Base-by-base conservation (phyloP, 2,113 vertebrate genomes). In the Sclerurus mexicanus region DNA sequence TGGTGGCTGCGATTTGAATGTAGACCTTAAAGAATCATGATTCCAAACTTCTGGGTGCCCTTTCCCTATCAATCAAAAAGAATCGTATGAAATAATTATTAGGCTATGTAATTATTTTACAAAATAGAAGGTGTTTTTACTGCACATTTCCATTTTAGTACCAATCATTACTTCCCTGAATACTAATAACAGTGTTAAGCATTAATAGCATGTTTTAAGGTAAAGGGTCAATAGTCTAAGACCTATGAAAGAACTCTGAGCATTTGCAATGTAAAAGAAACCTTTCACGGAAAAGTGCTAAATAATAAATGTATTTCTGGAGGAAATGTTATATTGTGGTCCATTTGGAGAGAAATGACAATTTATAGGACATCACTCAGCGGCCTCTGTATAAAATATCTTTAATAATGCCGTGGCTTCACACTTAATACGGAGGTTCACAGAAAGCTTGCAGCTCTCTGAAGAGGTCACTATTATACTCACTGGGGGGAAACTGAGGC, bases 41-140 rank as follows among this genome's bases (percentile, higher is more conserved):
- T 96, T 93, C 93, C 90, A 77, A 89, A 96, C 92, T 97, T 93
- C 96, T 85, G 16, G 35, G 50, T 97, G 95, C 94, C 94, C 96
- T 97, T 97, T 97, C 85, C 89, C 96, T 91, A 97, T 97, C 89
- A 95, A 96, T 97, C 96, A 96, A 93, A 96, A 95, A 90, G 89
- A 98, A 91, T 94, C 72, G 2, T 88, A 95, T 96, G 94, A 97
- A 96, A 98, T 98, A 98, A 98, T 98, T 97, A 97, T 96, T 96
- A 97, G 91, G 89, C 94, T 81, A 91, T 87, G 88, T 96, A 97
- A 98, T 97, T 97, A 97, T 97, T 98, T 98, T 96, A 97, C 93
- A 95, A 96, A 97, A 95, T 94, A 97, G 97, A 97, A 97, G 91
- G 92, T 95, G 94, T 95, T 96, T 96, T 95, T 85, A 94, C 85